Percentiles rank a stretch among this genome's conserved stretches.
These are phyloP conservation scores for Polydrusus tereticollis DNA, from an alignment of 2,888 invertebrate species.

Conservation along the genomic window DNA sequence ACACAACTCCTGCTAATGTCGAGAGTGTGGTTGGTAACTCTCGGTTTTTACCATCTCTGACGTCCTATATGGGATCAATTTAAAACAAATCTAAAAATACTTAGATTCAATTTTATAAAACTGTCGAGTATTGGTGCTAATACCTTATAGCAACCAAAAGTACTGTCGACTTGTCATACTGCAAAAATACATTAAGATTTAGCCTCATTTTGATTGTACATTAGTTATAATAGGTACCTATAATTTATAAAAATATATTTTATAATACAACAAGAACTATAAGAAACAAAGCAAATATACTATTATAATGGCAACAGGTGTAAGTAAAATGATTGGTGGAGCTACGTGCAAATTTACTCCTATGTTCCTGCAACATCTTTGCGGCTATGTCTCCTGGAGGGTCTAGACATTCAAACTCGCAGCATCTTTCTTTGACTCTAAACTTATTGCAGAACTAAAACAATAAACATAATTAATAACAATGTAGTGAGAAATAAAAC, in stretches of 20 bases:
- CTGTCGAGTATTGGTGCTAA: too few relatives aligned
- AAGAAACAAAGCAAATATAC: not conserved
- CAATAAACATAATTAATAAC: slow-evolving; percentile 13
- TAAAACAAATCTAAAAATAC: too few relatives aligned
- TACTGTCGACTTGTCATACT: too few relatives aligned
- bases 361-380: slow-evolving; percentile 60
- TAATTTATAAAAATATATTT: too few relatives aligned
- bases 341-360: slow-evolving; percentile 39
- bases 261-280: not conserved
- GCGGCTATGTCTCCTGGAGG: slow-evolving; percentile 75
- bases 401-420: slow-evolving; percentile 90
- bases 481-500: too few relatives aligned
- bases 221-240: too few relatives aligned
- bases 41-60: too few relatives aligned
- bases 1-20: too few relatives aligned
- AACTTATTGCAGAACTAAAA: slow-evolving; percentile 86
- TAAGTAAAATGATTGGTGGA: not conserved
- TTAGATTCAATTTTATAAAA: too few relatives aligned
- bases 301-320: not conserved
- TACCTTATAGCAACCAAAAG: too few relatives aligned
- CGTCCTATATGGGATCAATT: too few relatives aligned
- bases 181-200: not conserved
- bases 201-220: not conserved
- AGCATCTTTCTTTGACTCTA: slow-evolving; percentile 86
- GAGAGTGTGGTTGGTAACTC: too few relatives aligned